A percentile compares a stretch with the other conserved stretches of the same genome.
These are phyloP conservation scores for Cacatua alba DNA, from an alignment of 2,113 vertebrate genomes.

Conservation along the genomic window DNA sequence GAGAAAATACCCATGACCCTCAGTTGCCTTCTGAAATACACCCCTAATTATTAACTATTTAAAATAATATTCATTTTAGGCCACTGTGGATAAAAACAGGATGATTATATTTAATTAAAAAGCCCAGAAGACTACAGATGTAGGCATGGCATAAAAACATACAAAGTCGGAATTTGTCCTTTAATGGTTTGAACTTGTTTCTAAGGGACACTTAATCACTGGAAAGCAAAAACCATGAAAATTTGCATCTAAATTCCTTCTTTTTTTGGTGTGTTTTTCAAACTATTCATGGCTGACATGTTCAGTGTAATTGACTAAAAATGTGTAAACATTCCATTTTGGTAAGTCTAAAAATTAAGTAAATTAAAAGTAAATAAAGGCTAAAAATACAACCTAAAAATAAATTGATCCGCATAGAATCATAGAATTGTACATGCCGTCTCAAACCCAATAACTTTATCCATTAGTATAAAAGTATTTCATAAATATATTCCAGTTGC, in stretches of 20 bases:
- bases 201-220: background rate
- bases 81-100: constrained; percentile 1
- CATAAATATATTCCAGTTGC: background rate
- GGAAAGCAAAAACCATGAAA: background rate
- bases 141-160: background rate
- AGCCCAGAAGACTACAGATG: background rate
- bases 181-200: background rate
- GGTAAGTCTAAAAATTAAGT: background rate
- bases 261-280: background rate
- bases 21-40: constrained; percentile 54
- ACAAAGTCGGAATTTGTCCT: background rate
- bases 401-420: background rate
- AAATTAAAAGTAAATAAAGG: background rate
- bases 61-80: background rate
- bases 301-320: background rate
- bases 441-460: background rate
- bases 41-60: background rate
- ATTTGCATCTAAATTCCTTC: background rate
- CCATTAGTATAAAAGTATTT: background rate
- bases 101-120: background rate
- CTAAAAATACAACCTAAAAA: background rate
- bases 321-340: background rate
- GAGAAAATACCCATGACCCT: constrained; percentile 67
- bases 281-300: background rate
- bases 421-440: background rate